Evolutionary conservation across 2,113 vertebrate genomes (phyloP).

Genomic region (Alethe diademata): DNA sequence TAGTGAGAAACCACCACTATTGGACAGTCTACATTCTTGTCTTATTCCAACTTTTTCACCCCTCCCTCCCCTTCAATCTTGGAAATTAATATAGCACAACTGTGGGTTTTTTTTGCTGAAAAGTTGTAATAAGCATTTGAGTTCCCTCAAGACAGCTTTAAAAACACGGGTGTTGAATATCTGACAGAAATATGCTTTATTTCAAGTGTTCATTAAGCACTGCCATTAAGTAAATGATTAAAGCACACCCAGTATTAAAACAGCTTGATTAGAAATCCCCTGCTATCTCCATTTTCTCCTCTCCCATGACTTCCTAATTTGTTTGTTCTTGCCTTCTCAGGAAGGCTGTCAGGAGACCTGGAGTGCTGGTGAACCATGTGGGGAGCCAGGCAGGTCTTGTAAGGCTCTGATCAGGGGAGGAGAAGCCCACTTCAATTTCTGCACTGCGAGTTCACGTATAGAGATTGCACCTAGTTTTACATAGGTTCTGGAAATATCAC

Average conservation of each 20-base stretch:
- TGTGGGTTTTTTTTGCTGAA: conserved; percentile 11
- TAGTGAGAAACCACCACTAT: not conserved
- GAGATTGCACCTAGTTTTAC: not conserved
- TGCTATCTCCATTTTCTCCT: conserved; percentile 28
- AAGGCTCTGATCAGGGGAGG: not conserved
- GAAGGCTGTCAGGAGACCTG: not conserved
- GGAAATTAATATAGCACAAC: conserved; percentile 29
- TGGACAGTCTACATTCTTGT: not conserved
- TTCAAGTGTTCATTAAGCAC: conserved; percentile 48
- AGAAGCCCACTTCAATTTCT: not conserved
- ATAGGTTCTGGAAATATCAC: not conserved
- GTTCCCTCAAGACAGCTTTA: conserved; percentile 52
- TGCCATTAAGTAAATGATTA: conserved; percentile 42
- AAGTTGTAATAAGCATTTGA: conserved; percentile 45
- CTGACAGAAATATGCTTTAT: conserved; percentile 42
- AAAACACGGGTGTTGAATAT: conserved; percentile 18
- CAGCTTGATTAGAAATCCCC: conserved; percentile 61
- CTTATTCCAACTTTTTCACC: not conserved
- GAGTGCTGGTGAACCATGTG: not conserved
- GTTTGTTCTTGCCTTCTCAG: conserved; percentile 41
- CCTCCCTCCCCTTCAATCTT: not conserved
- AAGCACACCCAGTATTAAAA: conserved; percentile 55
- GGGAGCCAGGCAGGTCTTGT: not conserved
- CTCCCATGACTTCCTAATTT: conserved; percentile 36
- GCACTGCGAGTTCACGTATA: not conserved